A percentile compares a stretch with the other conserved stretches of the same genome.
Evolutionary conservation across 2,113 vertebrate genomes (phyloP).

Genomic region (Uria lomvia): DNA sequence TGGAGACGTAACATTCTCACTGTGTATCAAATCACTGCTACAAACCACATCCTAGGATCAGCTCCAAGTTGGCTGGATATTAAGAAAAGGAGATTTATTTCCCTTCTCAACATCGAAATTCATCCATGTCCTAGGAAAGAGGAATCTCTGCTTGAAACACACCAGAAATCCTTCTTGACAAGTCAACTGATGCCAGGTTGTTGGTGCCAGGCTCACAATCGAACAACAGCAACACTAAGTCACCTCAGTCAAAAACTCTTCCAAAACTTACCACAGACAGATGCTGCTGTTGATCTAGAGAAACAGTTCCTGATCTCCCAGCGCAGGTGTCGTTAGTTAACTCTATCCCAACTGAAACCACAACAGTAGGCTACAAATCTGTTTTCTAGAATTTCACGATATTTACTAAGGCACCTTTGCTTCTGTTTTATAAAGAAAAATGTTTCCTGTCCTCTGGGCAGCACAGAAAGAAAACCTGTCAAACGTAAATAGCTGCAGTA

Average conservation of each 20-base stretch:
- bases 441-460: neutral
- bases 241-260: neutral
- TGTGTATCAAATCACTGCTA: neutral
- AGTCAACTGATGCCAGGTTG: neutral
- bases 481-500: neutral
- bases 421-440: neutral
- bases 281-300: neutral
- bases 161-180: neutral
- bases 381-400: neutral
- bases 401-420: neutral
- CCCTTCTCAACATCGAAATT: neutral
- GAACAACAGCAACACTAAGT: neutral
- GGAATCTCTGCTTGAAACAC: neutral
- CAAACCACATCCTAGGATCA: neutral
- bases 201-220: neutral
- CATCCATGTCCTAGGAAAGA: neutral
- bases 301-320: neutral
- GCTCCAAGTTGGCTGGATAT: neutral
- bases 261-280: neutral
- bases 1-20: neutral
- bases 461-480: neutral
- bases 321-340: neutral
- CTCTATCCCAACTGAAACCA: neutral
- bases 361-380: neutral
- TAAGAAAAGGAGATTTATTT: neutral